These are phyloP conservation scores for Rhogogaster chlorosoma DNA, from an alignment of 2,888 invertebrate genomes.

Conservation along the genomic window DNA sequence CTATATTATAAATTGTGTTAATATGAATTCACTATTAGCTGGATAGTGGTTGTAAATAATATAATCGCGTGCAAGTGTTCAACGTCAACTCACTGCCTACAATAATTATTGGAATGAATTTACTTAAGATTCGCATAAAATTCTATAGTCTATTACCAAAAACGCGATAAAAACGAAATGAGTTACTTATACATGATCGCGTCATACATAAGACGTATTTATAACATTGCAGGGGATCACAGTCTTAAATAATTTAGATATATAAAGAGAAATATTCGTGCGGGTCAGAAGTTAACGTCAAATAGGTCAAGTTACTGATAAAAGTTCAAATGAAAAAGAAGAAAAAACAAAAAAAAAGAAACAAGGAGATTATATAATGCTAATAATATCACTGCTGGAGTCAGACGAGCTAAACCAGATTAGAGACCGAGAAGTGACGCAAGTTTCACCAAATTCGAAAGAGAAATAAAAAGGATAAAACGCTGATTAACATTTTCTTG, in stretches of 20 bases:
- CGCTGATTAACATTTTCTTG: background rate
- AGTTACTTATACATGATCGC: background rate
- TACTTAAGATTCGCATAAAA: background rate
- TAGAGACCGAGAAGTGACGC: background rate
- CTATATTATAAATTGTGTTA: too few relatives aligned
- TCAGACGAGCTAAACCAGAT: background rate
- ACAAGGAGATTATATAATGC: background rate
- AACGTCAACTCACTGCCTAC: background rate
- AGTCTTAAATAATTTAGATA: background rate
- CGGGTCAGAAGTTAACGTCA: background rate
- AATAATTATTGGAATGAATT: background rate
- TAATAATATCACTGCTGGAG: background rate
- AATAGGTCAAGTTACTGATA: slow-evolving; percentile 5
- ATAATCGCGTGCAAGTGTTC: too few relatives aligned
- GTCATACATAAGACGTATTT: too few relatives aligned
- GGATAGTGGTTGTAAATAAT: too few relatives aligned
- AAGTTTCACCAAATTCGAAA: background rate
- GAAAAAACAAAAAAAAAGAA: background rate
- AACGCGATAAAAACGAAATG: background rate
- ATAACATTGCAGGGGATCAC: background rate
- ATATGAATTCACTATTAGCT: too few relatives aligned
- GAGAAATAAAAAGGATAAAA: background rate
- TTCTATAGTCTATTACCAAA: background rate
- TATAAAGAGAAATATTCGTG: slow-evolving; percentile 10
- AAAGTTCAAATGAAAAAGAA: background rate